Percentiles rank a stretch among this genome's conserved stretches.
These are phyloP conservation scores for Adrianichthys oophorus DNA, from an alignment of 2,797 vertebrate genomes.

Conservation along the genomic window DNA sequence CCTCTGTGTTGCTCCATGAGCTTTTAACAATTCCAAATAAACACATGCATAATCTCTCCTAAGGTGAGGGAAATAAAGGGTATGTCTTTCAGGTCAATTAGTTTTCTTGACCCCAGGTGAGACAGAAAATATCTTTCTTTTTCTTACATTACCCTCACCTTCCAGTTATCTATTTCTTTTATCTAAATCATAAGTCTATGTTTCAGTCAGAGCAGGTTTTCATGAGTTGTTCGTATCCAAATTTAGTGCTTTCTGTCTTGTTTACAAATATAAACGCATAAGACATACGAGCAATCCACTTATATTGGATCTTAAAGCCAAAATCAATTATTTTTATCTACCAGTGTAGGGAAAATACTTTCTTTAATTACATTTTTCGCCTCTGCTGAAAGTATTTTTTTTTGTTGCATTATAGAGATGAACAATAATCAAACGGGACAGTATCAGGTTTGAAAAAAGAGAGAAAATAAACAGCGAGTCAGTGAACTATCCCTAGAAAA, in stretches of 20 bases:
- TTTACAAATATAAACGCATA: not conserved
- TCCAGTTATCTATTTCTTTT: not conserved
- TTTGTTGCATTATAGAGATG: constrained; percentile 22
- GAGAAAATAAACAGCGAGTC: not conserved
- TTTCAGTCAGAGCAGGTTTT: too few species aligned
- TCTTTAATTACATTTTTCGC: constrained; percentile 36
- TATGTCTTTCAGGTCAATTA: constrained; percentile 58
- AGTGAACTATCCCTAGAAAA: constrained; percentile 16
- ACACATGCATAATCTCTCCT: constrained; percentile 12
- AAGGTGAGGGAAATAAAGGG: constrained; percentile 46
- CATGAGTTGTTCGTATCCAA: not conserved
- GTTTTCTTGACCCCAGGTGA: constrained; percentile 37
- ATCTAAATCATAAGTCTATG: not conserved
- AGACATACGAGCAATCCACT: not conserved
- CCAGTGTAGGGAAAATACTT: not conserved
- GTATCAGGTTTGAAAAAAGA: constrained; percentile 7
- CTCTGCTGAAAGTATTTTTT: constrained; percentile 6
- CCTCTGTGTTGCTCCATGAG: constrained; percentile 22
- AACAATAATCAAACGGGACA: constrained; percentile 28
- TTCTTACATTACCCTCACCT: not conserved
- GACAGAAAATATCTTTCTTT: constrained; percentile 22
- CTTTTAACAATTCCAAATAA: constrained; percentile 34
- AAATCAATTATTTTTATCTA: constrained; percentile 39
- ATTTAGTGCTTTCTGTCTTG: not conserved
- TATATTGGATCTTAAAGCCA: constrained; percentile 26